A percentile compares a stretch with the other conserved stretches of the same genome.
Evolutionary conservation across 1,140 invertebrate species (phyloP).

Genomic region (Drosophila navojoa): DNA sequence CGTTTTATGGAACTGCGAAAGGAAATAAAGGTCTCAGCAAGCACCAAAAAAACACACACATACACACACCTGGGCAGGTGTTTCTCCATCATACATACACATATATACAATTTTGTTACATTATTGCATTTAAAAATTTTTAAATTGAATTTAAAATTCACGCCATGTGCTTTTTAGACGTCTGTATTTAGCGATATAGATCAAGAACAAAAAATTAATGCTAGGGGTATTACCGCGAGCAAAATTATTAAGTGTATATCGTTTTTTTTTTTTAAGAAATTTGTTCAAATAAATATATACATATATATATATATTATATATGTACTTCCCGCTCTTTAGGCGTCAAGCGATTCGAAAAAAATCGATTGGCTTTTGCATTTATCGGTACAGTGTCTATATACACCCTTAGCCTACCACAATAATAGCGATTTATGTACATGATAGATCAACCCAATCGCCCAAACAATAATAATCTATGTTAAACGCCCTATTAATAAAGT

Average conservation of each 20-base stretch:
- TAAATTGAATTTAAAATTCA: slow-evolving; percentile 61
- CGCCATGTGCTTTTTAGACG: slow-evolving; percentile 68
- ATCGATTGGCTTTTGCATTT: slow-evolving; percentile 16
- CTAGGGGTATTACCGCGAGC: slow-evolving; percentile 12
- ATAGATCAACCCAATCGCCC: slow-evolving; percentile 8
- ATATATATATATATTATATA: slow-evolving; percentile 7
- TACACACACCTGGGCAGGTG: neutral
- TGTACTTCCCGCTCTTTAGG: slow-evolving; percentile 6
- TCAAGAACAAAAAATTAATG: slow-evolving; percentile 17
- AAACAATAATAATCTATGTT: slow-evolving; percentile 28
- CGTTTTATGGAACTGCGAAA: slow-evolving; percentile 8
- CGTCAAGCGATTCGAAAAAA: neutral
- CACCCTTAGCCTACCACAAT: neutral
- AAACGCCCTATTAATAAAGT: slow-evolving; percentile 37
- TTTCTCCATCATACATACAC: slow-evolving; percentile 11
- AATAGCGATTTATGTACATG: slow-evolving; percentile 8
- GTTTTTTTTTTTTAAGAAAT: slow-evolving; percentile 13
- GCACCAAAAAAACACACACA: slow-evolving; percentile 25
- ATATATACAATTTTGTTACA: slow-evolving; percentile 55
- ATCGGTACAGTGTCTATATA: slow-evolving; percentile 6
- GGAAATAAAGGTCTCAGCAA: slow-evolving; percentile 34
- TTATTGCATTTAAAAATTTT: slow-evolving; percentile 75
- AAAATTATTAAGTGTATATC: slow-evolving; percentile 42
- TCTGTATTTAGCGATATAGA: slow-evolving; percentile 67
- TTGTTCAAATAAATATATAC: slow-evolving; percentile 18